Conservation (phyloP, 2,888 invertebrate species). For the Zhengitettix transpicula region DNA sequence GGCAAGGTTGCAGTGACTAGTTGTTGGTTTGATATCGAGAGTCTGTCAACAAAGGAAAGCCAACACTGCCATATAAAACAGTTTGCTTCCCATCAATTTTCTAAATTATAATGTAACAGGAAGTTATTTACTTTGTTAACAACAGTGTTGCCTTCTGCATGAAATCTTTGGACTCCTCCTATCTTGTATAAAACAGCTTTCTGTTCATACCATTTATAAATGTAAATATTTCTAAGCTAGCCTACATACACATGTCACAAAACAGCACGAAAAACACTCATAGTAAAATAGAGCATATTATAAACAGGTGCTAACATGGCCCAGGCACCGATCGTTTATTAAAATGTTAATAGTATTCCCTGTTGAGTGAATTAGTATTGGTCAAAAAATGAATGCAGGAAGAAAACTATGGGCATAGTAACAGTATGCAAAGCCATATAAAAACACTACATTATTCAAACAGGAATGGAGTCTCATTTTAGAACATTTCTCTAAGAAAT, state of each 20-base stretch:
- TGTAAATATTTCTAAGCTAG: constrained; percentile 5
- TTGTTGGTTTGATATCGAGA: constrained; percentile 9
- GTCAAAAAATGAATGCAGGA: constrained; percentile 9
- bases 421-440: not conserved
- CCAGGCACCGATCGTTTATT: constrained; percentile 12
- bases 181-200: constrained; percentile 13
- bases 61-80: constrained; percentile 9
- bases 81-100: not conserved
- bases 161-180: constrained; percentile 12
- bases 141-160: not conserved
- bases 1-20: constrained; percentile 10
- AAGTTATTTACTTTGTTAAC: not conserved
- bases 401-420: not conserved
- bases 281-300: constrained; percentile 16
- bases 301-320: constrained; percentile 15
- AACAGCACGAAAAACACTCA: constrained; percentile 14
- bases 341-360: constrained; percentile 9
- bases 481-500: constrained; percentile 3
- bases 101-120: not conserved
- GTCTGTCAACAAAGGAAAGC: constrained; percentile 13
- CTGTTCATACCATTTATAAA: constrained; percentile 4
- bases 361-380: constrained; percentile 12
- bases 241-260: constrained; percentile 13
- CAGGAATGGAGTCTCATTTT: constrained; percentile 3
- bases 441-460: not conserved